Percentiles rank a stretch among this genome's conserved stretches.
These are phyloP conservation scores for Mesorhabditis spiculigera DNA, from an alignment of 2,888 invertebrate genomes.

Conservation along the genomic window DNA sequence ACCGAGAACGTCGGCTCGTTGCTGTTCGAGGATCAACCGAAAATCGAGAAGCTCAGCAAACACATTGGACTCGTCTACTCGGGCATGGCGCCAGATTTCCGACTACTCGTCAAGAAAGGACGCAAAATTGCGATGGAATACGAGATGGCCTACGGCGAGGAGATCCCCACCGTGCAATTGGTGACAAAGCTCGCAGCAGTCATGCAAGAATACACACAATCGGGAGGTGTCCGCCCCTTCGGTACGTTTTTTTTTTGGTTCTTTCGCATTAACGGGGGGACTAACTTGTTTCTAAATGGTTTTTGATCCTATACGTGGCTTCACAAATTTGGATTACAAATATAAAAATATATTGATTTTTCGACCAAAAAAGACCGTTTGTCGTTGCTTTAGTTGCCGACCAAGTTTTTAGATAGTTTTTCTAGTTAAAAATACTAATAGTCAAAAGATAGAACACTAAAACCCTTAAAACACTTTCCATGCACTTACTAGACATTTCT, in stretches of 20 bases:
- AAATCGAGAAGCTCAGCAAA: slow-evolving; percentile 89
- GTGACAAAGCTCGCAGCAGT: slow-evolving; percentile 92
- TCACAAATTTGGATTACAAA: too few species aligned
- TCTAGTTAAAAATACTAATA: too few species aligned
- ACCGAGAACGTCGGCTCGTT: slow-evolving; percentile 98
- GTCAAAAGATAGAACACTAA: too few species aligned
- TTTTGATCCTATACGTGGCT: too few species aligned
- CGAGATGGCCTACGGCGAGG: slow-evolving; percentile 82
- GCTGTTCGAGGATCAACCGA: slow-evolving; percentile 90
- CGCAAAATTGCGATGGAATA: slow-evolving; percentile 67
- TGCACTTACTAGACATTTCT: too few species aligned
- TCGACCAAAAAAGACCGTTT: too few species aligned
- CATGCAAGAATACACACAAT: slow-evolving; percentile 99
- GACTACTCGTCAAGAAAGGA: slow-evolving; percentile 57
- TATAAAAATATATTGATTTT: too few species aligned
- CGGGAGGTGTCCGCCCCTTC: slow-evolving; percentile 96
- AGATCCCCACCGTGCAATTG: slow-evolving; percentile 91
- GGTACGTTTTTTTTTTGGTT: slow-evolving; percentile 58
- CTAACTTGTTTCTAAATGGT: too few species aligned
- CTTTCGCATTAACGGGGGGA: too few species aligned
- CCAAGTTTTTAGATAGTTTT: too few species aligned
- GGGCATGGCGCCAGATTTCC: slow-evolving; percentile 68
- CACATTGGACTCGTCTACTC: slow-evolving; percentile 95
- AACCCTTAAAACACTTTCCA: too few species aligned
- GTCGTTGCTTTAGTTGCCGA: too few species aligned